Evolutionary conservation across 1,140 invertebrate species (phyloP), one percentile per base, ranked within the genome.

Genomic region (Trissolcus basalis): DNA sequence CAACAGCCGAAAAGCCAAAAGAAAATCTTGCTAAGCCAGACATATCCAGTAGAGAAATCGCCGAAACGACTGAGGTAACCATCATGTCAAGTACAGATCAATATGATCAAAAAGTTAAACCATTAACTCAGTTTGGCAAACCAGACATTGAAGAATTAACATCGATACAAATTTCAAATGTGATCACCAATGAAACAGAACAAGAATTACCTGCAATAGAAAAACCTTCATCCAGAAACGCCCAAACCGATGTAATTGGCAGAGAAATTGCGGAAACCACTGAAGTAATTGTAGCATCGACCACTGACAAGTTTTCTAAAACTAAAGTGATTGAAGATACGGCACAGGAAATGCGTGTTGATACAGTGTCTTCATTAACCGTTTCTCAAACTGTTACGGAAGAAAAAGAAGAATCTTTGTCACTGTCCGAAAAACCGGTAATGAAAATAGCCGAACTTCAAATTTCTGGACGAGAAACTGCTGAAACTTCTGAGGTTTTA

Each of bases 41-140:
- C 70, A 70, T 88, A 41, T 68, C 77, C 19, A 81, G 84, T 50
- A 75, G 80, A 50, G 80, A 84, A 65, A 77, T 86, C 15, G 81
- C 83, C 7, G 70, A 84, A 71, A 81, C 72, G 45, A 79, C 73
- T 50, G 76, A 83, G 75, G 64, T 71, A 50, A 32, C 76, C 83
- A 82, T 80, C 10, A 56, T 79, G 14, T 53, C 48, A 11, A 79
- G 15, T 36, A 56, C 71, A 8, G 60, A 78, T 56, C 61, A 77
- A 39, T 50, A 81, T 7, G 45, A 56, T 16, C 53, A 77, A 69
- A 14, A 14, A 15, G 35, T 59, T 33, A 13, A 13, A 49, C 79
- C 80, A 8, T 58, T 74, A 51, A 36, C 55, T 12, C 79, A 82
- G 56, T 71, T 33, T 61, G 80, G 78, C 7, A 69, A 72, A 65